Percentiles rank a stretch among this genome's conserved stretches.
phyloP scores from a whole-genome alignment of 2,888 invertebrate species.

The Dastarcus helophoroides region DNA sequence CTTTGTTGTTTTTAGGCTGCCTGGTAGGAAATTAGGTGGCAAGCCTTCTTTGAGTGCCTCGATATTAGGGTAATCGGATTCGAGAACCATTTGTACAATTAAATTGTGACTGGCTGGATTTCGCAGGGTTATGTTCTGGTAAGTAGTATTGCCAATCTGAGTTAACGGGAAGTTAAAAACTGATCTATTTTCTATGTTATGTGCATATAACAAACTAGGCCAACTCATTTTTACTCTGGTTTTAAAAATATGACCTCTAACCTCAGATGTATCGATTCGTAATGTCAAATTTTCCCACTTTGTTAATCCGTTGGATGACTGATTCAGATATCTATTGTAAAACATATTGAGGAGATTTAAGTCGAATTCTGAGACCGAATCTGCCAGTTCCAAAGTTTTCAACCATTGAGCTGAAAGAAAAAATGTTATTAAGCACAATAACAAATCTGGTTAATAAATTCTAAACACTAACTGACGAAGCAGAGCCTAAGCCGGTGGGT shows the following conservation, averaged over 20 bases:
- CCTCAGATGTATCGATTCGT: slow-evolving; percentile 63
- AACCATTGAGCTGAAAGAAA: slow-evolving; percentile 56
- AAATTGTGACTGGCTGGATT: slow-evolving; percentile 65
- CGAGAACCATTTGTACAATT: slow-evolving; percentile 58
- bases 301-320: slow-evolving; percentile 36
- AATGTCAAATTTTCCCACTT: slow-evolving; percentile 59
- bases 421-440: slow-evolving; percentile 16
- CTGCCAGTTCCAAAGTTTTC: slow-evolving; percentile 49
- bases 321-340: slow-evolving; percentile 47
- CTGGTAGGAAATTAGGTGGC: slow-evolving; percentile 32
- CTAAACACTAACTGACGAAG: too few species aligned
- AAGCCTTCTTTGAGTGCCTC: slow-evolving; percentile 42
- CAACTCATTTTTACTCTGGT: slow-evolving; percentile 56
- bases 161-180: slow-evolving; percentile 56
- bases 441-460: too few species aligned
- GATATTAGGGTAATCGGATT: slow-evolving; percentile 55
- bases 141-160: slow-evolving; percentile 57
- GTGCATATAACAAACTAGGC: slow-evolving; percentile 44
- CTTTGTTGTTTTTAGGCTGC: slow-evolving; percentile 13
- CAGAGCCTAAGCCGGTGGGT: too few species aligned
- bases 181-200: slow-evolving; percentile 34
- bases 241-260: slow-evolving; percentile 51
- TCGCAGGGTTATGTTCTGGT: slow-evolving; percentile 52
- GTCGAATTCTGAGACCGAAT: slow-evolving; percentile 58
- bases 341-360: slow-evolving; percentile 51